Evolutionary conservation across 2,113 vertebrate species (phyloP).

Genomic region (Chaetodon auriga): DNA sequence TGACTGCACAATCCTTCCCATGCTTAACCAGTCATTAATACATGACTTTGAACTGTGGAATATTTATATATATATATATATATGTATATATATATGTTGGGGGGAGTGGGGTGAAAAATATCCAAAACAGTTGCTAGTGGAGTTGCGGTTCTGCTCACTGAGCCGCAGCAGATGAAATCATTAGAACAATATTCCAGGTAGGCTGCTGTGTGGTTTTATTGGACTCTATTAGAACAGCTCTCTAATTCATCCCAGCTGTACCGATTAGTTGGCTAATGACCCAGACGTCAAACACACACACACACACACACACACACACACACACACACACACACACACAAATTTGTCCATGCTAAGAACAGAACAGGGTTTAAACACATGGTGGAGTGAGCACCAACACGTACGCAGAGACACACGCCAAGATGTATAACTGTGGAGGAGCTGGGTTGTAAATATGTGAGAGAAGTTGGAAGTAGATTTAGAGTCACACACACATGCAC

Average conservation of each 20-base stretch:
- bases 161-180: constrained; percentile 76
- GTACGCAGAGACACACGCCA: constrained; percentile 14
- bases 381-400: constrained; percentile 19
- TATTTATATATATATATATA: constrained; percentile 25
- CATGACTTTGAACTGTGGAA: constrained; percentile 29
- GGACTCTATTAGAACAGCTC: constrained; percentile 59
- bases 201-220: constrained; percentile 68
- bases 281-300: constrained; percentile 44
- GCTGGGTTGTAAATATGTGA: constrained; percentile 14
- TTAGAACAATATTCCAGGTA: constrained; percentile 75
- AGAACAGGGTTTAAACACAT: constrained; percentile 37
- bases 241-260: constrained; percentile 75
- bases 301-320: constrained; percentile 5
- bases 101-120: constrained; percentile 33
- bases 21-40: constrained; percentile 58
- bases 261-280: constrained; percentile 72
- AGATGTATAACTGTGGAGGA: constrained; percentile 24
- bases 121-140: constrained; percentile 39
- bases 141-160: constrained; percentile 41
- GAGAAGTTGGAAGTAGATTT: constrained; percentile 15
- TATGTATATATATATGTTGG: not conserved
- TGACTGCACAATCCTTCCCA: constrained; percentile 26
- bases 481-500: constrained; percentile 18
- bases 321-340: not conserved
- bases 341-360: constrained; percentile 11